Evolutionary conservation across 2,797 vertebrate species (phyloP), one percentile per base, ranked within the genome.

Genomic region (Macropodus opercularis): DNA sequence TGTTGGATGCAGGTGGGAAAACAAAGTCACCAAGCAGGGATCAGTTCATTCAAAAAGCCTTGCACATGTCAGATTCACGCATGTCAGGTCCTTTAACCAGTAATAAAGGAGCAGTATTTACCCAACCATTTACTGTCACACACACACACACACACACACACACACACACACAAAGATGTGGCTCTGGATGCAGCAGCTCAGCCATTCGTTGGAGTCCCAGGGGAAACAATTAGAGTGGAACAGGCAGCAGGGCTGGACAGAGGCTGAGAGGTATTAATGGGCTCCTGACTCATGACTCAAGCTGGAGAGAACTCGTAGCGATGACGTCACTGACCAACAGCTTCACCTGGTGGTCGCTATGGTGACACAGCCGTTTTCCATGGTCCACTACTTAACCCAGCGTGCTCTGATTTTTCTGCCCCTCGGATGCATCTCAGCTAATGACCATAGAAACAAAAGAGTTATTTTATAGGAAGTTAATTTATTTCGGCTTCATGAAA

Each of bases 141-240:
- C 54, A 26, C 43, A 40, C 47, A 24, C 46, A 49, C 21, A 29
- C 54, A 48, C 24, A 44, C 38, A 56, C 26, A 36, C 35, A 53
- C 35, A 53, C 44, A 59, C n/a, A 40, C 19, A 35, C 26, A 11
- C 6, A 8, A 34, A 35, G 67, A 47, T 59, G 43, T 27, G 44
- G 73, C 46, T 72, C 53, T 54, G 5, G 1, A 18, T 24, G 50
- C 58, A 75, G 58, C 63, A 74, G 54, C 80, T 64, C 39, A 71
- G 65, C 53, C 77, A 66, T 77, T 69, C 44, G 34, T 75, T 51
- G 48, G 29, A 21, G 18, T 81, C 78, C 34, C 78, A 7, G 38
- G 75, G 80, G 84, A 80, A 64, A 80, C 81, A 86, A 85, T 85
- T 86, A 86, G 64, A 64, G 34, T 55, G 26, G 31, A 36, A 8